Evolutionary conservation across 1,140 invertebrate genomes (phyloP).

Genomic region (Megalopta genalis): DNA sequence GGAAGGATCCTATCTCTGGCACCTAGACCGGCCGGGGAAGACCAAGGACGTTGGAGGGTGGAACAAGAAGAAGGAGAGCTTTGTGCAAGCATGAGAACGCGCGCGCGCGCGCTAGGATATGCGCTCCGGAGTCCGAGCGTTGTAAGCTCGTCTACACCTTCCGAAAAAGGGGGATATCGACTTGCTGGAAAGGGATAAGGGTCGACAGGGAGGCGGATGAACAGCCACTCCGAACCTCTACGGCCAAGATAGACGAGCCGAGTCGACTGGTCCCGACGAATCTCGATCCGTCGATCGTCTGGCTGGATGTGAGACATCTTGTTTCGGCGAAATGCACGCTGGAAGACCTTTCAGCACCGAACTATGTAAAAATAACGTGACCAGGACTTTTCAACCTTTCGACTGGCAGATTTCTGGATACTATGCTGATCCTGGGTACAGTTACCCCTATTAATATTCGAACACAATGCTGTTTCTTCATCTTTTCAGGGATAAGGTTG

Average conservation of each 20-base stretch:
- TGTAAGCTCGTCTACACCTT: conserved; percentile 34
- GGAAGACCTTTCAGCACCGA: not conserved
- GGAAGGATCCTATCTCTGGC: conserved; percentile 28
- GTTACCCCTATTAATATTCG: too few species aligned
- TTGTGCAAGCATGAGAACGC: not conserved
- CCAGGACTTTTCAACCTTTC: too few species aligned
- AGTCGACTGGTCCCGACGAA: conserved; percentile 10
- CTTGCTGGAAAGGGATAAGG: conserved; percentile 17
- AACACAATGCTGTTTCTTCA: too few species aligned
- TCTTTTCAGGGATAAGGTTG: too few species aligned
- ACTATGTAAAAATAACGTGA: too few species aligned
- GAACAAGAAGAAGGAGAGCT: not conserved
- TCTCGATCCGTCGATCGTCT: conserved; percentile 22
- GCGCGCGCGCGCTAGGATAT: conserved; percentile 24
- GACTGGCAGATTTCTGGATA: too few species aligned
- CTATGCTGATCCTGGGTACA: too few species aligned
- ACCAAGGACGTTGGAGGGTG: not conserved
- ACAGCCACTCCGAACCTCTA: conserved; percentile 27
- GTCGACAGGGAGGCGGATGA: conserved; percentile 45
- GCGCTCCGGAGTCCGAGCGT: conserved; percentile 11
- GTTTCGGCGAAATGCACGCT: not conserved
- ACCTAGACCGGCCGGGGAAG: conserved; percentile 9
- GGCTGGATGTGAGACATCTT: not conserved
- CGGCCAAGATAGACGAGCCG: conserved; percentile 10
- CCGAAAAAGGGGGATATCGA: conserved; percentile 39